A percentile compares a stretch with the other conserved stretches of the same genome.
Conservation (phyloP, 2,888 invertebrate genomes). For the Venusia cambrica region DNA sequence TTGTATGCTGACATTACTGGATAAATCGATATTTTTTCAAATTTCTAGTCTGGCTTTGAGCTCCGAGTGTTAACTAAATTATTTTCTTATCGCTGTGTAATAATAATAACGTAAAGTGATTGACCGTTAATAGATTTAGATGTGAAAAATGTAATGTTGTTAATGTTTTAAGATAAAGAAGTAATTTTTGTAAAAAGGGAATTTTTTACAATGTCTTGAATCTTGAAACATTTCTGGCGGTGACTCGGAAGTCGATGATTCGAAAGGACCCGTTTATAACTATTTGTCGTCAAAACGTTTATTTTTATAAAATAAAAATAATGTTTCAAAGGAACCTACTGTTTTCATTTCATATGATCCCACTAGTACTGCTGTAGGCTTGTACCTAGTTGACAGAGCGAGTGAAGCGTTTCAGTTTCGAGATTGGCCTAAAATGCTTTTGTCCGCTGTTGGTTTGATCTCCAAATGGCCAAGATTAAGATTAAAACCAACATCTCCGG, state of each 20-base stretch:
- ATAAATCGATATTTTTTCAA: slow-evolving; percentile 7
- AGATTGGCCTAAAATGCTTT: too few relatives aligned
- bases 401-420: too few relatives aligned
- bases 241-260: slow-evolving; percentile 65
- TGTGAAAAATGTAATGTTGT: slow-evolving; percentile 80
- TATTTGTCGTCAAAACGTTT: slow-evolving; percentile 82
- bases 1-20: too few relatives aligned
- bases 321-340: slow-evolving; percentile 62
- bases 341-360: slow-evolving; percentile 21
- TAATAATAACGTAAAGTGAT: slow-evolving; percentile 67
- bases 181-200: slow-evolving; percentile 86
- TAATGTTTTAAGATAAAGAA: slow-evolving; percentile 83
- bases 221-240: slow-evolving; percentile 84
- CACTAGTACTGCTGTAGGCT: too few relatives aligned
- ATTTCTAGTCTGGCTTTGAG: slow-evolving; percentile 20
- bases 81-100: slow-evolving; percentile 71
- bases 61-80: slow-evolving; percentile 38
- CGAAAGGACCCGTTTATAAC: slow-evolving; percentile 79
- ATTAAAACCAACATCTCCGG: too few relatives aligned
- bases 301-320: slow-evolving; percentile 81
- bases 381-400: too few relatives aligned
- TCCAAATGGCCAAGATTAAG: too few relatives aligned
- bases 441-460: too few relatives aligned
- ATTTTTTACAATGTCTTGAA: slow-evolving; percentile 86
- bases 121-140: slow-evolving; percentile 79